A percentile compares a stretch with the other conserved stretches of the same genome.
phyloP scores from a whole-genome alignment of 2,113 vertebrate genomes.

The Porphyrio hochstetteri region DNA sequence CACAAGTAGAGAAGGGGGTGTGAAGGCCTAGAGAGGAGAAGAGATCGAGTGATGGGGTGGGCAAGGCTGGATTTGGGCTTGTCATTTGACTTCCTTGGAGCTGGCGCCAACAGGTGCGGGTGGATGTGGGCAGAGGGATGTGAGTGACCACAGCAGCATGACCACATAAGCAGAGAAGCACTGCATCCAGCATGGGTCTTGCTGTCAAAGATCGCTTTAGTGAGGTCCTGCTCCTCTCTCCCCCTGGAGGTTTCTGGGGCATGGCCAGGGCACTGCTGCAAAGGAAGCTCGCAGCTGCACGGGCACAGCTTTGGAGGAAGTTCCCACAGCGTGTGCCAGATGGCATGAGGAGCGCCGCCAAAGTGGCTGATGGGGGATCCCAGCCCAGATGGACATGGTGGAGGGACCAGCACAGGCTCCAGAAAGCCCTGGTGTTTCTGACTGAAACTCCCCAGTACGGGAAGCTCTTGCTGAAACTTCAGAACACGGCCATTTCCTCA shows the following conservation, averaged over 20 bases:
- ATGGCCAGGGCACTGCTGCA: slow-evolving; percentile 16
- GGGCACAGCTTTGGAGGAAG: slow-evolving; percentile 3
- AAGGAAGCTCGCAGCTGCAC: not conserved
- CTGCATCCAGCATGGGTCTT: not conserved
- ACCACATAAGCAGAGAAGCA: not conserved
- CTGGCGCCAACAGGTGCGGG: not conserved
- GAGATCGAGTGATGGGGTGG: not conserved
- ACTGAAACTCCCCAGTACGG: not conserved
- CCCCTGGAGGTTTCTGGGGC: not conserved
- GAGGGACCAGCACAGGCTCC: not conserved
- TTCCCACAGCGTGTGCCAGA: slow-evolving; percentile 8
- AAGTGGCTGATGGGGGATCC: slow-evolving; percentile 40
- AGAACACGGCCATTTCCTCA: not conserved
- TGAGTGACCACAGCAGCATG: not conserved
- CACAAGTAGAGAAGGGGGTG: not conserved
- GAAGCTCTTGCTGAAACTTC: not conserved
- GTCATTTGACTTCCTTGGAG: not conserved
- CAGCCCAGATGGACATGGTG: slow-evolving; percentile 39
- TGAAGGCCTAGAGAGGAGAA: not conserved
- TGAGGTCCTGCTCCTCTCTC: not conserved
- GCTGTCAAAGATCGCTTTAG: not conserved
- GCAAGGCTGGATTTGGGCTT: not conserved
- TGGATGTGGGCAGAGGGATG: not conserved
- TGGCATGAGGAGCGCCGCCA: slow-evolving; percentile 13
- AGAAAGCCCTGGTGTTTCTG: not conserved